Conservation (phyloP, 2,113 vertebrate species). For the Scortum barcoo region DNA sequence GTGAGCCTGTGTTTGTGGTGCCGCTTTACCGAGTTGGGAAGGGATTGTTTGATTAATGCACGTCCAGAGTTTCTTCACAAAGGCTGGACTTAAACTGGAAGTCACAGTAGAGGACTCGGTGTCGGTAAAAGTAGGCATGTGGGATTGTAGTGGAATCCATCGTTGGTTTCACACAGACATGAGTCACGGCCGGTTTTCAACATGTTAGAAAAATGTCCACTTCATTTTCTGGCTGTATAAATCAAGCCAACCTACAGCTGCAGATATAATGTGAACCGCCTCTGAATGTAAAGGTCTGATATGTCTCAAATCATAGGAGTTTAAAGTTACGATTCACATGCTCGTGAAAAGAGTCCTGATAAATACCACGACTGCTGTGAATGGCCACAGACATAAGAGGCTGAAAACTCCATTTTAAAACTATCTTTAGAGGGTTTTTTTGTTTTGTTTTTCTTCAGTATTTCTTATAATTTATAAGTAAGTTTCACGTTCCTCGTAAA, state of each 20-base stretch:
- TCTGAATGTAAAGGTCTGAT: neutral
- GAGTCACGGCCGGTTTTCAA: neutral
- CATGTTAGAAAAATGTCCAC: neutral
- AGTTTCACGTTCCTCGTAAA: neutral
- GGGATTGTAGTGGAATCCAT: constrained; percentile 23
- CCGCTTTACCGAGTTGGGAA: constrained; percentile 29
- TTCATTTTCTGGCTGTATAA: constrained; percentile 13
- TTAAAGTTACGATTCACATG: neutral
- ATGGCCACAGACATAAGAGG: too few relatives aligned
- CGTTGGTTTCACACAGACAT: constrained; percentile 24
- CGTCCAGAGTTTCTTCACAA: constrained; percentile 10
- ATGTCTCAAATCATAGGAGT: neutral
- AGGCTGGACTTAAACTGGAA: neutral
- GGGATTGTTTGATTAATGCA: constrained; percentile 32
- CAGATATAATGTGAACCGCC: neutral
- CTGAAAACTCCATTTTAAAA: too few relatives aligned
- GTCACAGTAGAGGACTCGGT: fast-evolving
- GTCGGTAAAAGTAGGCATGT: neutral
- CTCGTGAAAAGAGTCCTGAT: neutral
- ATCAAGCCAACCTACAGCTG: constrained; percentile 3
- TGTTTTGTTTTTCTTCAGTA: neutral
- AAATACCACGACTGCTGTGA: too few relatives aligned
- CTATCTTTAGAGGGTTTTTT: too few relatives aligned
- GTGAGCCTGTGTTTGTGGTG: constrained; percentile 19
- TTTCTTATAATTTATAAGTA: too few relatives aligned